Evolutionary conservation across 1,140 invertebrate genomes (phyloP).

Genomic region (Potamilus streckersoni): DNA sequence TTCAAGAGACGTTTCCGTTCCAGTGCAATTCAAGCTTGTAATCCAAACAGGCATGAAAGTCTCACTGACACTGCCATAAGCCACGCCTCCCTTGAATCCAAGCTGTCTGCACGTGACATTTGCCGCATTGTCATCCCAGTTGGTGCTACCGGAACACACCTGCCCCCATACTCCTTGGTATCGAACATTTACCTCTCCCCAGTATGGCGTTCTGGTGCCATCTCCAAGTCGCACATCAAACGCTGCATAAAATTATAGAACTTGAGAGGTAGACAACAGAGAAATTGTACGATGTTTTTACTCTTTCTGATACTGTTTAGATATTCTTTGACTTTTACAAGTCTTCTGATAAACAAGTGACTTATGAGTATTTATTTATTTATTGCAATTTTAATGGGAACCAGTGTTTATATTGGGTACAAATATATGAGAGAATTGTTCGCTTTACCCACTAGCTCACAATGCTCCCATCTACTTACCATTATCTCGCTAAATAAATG

Average conservation of each 20-base stretch:
- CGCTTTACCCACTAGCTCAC: no score
- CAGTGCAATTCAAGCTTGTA: slow-evolving; percentile 71
- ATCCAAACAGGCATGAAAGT: slow-evolving; percentile 72
- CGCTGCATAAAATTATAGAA: slow-evolving; percentile 24
- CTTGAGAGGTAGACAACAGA: neutral
- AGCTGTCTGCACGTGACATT: slow-evolving; percentile 36
- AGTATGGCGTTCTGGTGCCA: slow-evolving; percentile 19
- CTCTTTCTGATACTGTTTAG: neutral
- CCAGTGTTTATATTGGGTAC: no score
- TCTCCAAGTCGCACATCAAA: slow-evolving; percentile 40
- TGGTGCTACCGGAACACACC: slow-evolving; percentile 42
- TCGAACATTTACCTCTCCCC: slow-evolving; percentile 44
- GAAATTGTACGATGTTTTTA: neutral
- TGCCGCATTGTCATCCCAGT: slow-evolving; percentile 53
- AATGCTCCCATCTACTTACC: no score
- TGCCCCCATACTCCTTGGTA: slow-evolving; percentile 44
- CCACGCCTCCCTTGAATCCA: slow-evolving; percentile 37
- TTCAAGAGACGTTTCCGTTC: slow-evolving; percentile 39
- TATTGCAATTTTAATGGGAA: no score
- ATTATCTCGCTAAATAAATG: no score
- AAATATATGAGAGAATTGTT: no score
- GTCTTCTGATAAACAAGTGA: no score
- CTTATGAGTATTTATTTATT: no score
- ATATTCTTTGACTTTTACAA: neutral
- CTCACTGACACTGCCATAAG: slow-evolving; percentile 44